phyloP scores from a whole-genome alignment of 2,113 vertebrate genomes.

The Cephalopterus ornatus region DNA sequence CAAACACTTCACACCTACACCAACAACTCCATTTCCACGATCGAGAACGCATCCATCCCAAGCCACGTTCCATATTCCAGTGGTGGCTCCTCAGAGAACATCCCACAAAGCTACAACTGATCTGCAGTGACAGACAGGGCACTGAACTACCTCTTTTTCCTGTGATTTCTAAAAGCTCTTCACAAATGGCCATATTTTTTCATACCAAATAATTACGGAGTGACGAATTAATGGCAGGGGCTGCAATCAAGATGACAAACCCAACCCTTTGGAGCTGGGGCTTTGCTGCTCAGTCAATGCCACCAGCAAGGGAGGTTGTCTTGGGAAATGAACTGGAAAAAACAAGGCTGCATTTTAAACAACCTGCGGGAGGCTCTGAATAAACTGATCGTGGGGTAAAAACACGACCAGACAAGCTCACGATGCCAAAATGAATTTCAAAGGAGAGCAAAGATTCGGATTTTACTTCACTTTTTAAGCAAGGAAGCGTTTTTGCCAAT shows the following conservation, averaged over 20 bases:
- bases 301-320: neutral
- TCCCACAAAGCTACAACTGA: neutral
- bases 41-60: neutral
- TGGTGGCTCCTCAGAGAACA: rapidly evolving
- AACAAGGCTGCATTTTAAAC: neutral
- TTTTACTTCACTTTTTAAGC: neutral
- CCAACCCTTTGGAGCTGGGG: neutral
- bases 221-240: neutral
- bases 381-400: neutral
- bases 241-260: neutral
- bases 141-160: neutral
- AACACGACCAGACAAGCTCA: neutral
- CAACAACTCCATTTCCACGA: neutral
- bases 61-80: neutral
- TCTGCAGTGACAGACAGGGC: rapidly evolving
- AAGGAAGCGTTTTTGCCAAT: neutral
- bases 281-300: neutral
- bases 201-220: neutral
- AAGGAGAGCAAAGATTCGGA: neutral
- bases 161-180: neutral
- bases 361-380: neutral
- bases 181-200: neutral
- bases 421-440: neutral
- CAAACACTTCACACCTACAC: neutral
- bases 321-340: neutral